Base-by-base conservation (phyloP, 2,113 vertebrate species). In the Crotalus tigris region DNA sequence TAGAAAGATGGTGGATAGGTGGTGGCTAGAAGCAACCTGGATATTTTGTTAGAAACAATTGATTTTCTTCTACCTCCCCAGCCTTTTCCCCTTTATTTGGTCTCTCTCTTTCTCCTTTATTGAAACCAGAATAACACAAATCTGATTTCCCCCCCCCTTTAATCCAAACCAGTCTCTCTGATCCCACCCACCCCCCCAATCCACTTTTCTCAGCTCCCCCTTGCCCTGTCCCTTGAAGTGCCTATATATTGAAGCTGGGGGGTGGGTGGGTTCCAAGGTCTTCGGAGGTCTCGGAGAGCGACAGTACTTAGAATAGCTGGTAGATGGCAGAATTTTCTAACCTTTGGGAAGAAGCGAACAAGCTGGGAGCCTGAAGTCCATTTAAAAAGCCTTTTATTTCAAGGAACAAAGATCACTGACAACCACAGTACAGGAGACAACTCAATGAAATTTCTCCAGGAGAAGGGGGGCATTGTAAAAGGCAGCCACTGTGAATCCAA, bases 301-400 rank as follows among this genome's bases (percentile, higher is more conserved):
- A 99, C 99, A 99, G 98, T 99, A 99, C 99, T 99, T 97, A 97
- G 98, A 98, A 97, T 98, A 98, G 98, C 99, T 98, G 99, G 99
- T 99, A 99, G 99, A 99, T 99, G 99, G 99, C 99, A 99, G 98
- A 99, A 98, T 99, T 99, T 99, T 99, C 99, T 99, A 98, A 99
- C 99, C 99, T 99, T 99, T 99, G 98, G 98, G 98, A 97, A 97
- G 98, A 98, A 97, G 97, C 97, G 96, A 95, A 97, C 98, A 98
- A 97, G 97, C 98, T 97, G 97, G 96, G 97, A 98, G 98, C 97
- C 98, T 98, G 97, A 97, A 98, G 98, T 98, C 97, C 97, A 98
- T 98, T 98, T 98, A 98, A 98, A 98, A 98, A 97, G 97, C 98
- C 96, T 98, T 98, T 98, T 98, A 98, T 98, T 97, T 98, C 98